Evolutionary conservation across 1,140 invertebrate species (phyloP), one percentile per base, ranked within the genome.

Genomic region (Drosophila littoralis): DNA sequence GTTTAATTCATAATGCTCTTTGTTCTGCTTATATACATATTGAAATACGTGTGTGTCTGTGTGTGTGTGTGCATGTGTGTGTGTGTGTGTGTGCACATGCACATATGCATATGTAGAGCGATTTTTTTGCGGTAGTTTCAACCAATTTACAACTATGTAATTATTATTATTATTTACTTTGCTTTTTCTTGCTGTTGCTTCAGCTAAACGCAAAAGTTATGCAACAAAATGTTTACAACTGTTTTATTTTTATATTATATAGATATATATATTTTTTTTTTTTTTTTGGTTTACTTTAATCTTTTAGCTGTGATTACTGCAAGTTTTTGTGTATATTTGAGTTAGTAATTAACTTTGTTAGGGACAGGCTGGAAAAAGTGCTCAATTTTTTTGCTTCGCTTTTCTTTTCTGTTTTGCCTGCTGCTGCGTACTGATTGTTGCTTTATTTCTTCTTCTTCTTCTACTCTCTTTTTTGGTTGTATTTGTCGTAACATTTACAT

Each of bases 181-280:
- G 33, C 32, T 61, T 54, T 46, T 42, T 57, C 7, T 15, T 9
- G 13, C 36, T 57, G 22, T 9, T 32, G 28, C 32, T 15, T 52
- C 32, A 15, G 28, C 9, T 67, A 12, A 65, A 45, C 63, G 63
- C 63, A 55, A 65, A 75, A 72, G 45, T 70, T 74, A 67, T 63
- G 70, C 75, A 77, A 77, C 75, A 52, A 67, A 77, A 77, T 63
- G 58, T 57, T 73, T 73, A 67, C 51, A 76, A 76, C 74, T 59
- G n/a, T 42, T 72, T 36, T 22, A 28, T 5, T 28, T 28, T 28
- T 5, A 28, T 28, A 28, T 28, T 28, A 28, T 28, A 28, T 28
- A 28, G 22, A 28, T 28, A 28, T 17, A 28, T 13, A 57, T 67
- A 8, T 28, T 28, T 48, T 42, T 52, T 38, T 45, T 35, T 12